Base-by-base conservation (phyloP, 2,888 invertebrate species). In the Meliscaeva auricollis region DNA sequence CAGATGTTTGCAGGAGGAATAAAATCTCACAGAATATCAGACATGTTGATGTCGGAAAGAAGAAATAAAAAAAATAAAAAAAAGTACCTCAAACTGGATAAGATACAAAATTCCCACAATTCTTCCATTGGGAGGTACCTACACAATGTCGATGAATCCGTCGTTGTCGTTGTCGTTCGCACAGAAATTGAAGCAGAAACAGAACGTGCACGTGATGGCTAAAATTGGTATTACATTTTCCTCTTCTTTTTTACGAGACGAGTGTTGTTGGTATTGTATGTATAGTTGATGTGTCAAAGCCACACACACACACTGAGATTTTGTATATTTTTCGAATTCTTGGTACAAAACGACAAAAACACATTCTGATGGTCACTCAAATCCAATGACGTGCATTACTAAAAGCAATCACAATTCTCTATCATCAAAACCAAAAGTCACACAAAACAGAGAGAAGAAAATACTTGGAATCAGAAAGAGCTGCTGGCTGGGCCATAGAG, bases 61-160 rank as follows among this genome's bases (percentile, higher is more conserved):
- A 54, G 35, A 68, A 68, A 68, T 68, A 35, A 58, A 35, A 72
- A 66, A 44, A 20, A 15, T 54, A 46, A 80, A 70, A 76, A 76
- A 75, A 58, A n/a, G 22, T 52, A 72, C 72, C 72, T 60, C 60
- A 78, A 78, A 54, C 73, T 68, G 46, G 22, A 56, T 62, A 68
- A 54, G 46, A 83, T 56, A 74, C 62, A 69, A 78, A 78, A 75
- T 83, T 83, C 82, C 78, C 82, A 83, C 82, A 78, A 73, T 73
- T 73, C 48, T 35, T 77, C 46, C 20, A 7, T 26, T 62, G 46
- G 46, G 62, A 54, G 44, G 44, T 32, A 46, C 17, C 0, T 20
- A 9, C 58, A 32, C 13, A 54, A 32, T 9, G 32, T 32, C 54
- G 32, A 54, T 54, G 54, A 54, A 54, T 54, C 17, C 35, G 3